Evolutionary conservation across 2,888 invertebrate species (phyloP), one percentile per base, ranked within the genome.

Genomic region (Sussaba pulchella): DNA sequence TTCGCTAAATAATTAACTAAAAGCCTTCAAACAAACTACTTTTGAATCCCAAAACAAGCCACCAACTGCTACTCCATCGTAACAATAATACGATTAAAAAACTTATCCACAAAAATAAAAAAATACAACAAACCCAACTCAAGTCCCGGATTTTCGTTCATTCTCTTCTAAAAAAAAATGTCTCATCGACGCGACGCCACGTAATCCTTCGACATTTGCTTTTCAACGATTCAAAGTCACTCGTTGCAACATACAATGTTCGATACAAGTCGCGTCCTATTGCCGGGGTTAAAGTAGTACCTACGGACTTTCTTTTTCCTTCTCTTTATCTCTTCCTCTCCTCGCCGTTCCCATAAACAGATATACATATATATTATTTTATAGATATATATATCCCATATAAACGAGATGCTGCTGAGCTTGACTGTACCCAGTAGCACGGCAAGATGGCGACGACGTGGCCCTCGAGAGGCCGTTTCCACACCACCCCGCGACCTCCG

Each of bases 371-470:
- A 6, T 6, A 31, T 31, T 5, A 5, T 5, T 5, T 5, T 5
- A 31, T 31, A 6, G 5, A 19, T 57, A 39, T 64, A 31, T 26
- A 50, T 59, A 45, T 31, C 19, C 36, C 21, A 69, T 31, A 69
- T 31, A 64, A 71, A 70, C 80, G 83, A 86, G 87, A 73, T 77
- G 61, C 72, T 85, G 85, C 82, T 85, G 87, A 73, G 75, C 83
- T 69, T 81, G 91, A 91, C 91, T 91, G 91, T 91, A 91, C 91
- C 86, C 85, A 54, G 69, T 81, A 77, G 59, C 69, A 86, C 83
- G 85, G 88, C 91, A 91, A 91, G 91, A 91, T 91, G 91, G 91
- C 91, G 91, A 90, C 91, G 91, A 90, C 91, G 43, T 85, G 87
- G 87, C 86, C 87, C 91, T 90, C 87, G 88, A 90, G 90, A 89